A percentile compares a stretch with the other conserved stretches of the same genome.
phyloP scores from a whole-genome alignment of 2,888 invertebrate genomes.

The Mechanitis messenoides region DNA sequence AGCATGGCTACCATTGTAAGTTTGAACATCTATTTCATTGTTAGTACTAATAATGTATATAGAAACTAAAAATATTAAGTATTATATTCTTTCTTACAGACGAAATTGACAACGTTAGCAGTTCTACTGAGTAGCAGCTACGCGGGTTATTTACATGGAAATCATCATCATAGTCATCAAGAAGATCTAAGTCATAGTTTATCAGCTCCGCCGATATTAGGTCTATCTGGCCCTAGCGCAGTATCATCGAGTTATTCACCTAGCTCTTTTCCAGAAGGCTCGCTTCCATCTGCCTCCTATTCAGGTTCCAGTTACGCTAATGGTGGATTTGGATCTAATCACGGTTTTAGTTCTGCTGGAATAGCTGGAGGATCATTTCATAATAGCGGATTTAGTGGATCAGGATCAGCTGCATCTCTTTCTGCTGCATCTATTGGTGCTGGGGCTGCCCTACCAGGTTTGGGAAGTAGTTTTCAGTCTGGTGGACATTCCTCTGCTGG shows the following conservation, averaged over 20 bases:
- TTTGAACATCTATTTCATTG: slow-evolving; percentile 29
- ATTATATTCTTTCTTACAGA: slow-evolving; percentile 49
- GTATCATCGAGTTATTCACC: slow-evolving; percentile 58
- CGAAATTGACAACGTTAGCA: slow-evolving; percentile 62
- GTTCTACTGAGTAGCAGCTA: slow-evolving; percentile 60
- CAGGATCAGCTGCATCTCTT: slow-evolving; percentile 19
- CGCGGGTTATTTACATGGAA: slow-evolving; percentile 49
- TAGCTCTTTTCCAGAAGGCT: slow-evolving; percentile 64
- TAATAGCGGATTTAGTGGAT: slow-evolving; percentile 14
- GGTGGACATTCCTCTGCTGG: slow-evolving; percentile 8
- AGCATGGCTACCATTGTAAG: slow-evolving; percentile 71
- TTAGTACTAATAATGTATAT: slow-evolving; percentile 4
- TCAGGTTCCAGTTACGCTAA: slow-evolving; percentile 40
- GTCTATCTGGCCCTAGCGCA: slow-evolving; percentile 32
- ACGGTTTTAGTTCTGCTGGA: slow-evolving; percentile 27
- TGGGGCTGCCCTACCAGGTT: slow-evolving; percentile 24
- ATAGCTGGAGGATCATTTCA: slow-evolving; percentile 27
- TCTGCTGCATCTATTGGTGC: slow-evolving; percentile 20
- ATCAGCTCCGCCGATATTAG: slow-evolving; percentile 22
- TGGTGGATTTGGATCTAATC: slow-evolving; percentile 26
- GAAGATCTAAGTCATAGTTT: slow-evolving; percentile 22
- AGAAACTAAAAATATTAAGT: not conserved
- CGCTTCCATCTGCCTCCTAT: slow-evolving; percentile 61
- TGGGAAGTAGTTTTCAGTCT: slow-evolving; percentile 10
- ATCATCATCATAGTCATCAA: slow-evolving; percentile 31